Evolutionary conservation across 2,888 invertebrate genomes (phyloP), one percentile per base, ranked within the genome.

Genomic region (Drosophila diplacantha): DNA sequence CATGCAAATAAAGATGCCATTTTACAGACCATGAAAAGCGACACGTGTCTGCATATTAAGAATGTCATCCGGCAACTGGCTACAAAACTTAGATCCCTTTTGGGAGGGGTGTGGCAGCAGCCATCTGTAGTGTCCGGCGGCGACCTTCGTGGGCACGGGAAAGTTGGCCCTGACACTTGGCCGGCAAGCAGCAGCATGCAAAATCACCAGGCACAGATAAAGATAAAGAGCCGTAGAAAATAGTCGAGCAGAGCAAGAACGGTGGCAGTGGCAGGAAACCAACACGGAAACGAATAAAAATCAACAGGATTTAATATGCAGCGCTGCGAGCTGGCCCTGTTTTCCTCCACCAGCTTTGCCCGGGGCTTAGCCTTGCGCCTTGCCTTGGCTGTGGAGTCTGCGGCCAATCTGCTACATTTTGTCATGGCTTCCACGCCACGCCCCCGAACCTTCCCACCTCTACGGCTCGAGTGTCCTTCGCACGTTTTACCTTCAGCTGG

Each of bases 291-390:
- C 78, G 73, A 80, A 77, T 80, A 81, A 75, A 73, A 78, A 78
- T 81, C 78, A 81, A 78, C 81, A 78, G 75, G 72, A 78, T 81
- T 78, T 75, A 78, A 78, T 78, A 78, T 78, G 81, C 81, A 78
- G 11, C 53, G 37, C 51, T 47, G 37, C 32, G 39, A 55, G 50
- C 22, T 55, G 63, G 66, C 50, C 58, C 55, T 66, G 59, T 51
- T 56, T 56, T 62, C 56, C 41, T 74, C 72, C 65, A 70, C 49
- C 55, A 53, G 50, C 60, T 69, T 24, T 62, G 69, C 54, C 56
- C 38, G 52, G 63, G 39, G 18, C 32, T 63, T 58, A 66, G 51
- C 63, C 69, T 51, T 71, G 71, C 44, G 55, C 49, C 43, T 65
- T 47, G 57, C 67, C 60, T 59, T 50, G 64, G 34, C 47, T 49